Evolutionary conservation across 2,888 invertebrate species (phyloP).

Genomic region (Lasioglossum oenotherae): DNA sequence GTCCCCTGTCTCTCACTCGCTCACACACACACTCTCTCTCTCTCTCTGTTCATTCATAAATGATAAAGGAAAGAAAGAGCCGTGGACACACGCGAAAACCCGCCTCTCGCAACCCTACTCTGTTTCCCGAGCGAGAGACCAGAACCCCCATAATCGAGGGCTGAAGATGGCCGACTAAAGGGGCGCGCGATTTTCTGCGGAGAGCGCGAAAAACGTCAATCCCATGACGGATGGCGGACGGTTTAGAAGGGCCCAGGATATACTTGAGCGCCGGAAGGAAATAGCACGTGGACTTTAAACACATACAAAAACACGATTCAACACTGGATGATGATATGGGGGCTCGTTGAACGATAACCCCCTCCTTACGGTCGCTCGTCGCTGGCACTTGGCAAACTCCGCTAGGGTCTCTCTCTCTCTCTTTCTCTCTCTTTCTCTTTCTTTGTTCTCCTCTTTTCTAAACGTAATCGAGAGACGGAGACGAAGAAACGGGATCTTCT

Average conservation of each 20-base stretch:
- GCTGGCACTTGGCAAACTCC: conserved; percentile 72
- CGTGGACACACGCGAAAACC: background rate
- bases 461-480: conserved; percentile 53
- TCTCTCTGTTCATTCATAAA: background rate
- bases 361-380: conserved; percentile 40
- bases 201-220: conserved; percentile 63
- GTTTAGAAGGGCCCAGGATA: conserved; percentile 35
- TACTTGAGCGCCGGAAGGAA: conserved; percentile 6
- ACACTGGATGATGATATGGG: background rate
- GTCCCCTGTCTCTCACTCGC: too few relatives aligned
- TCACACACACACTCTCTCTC: background rate
- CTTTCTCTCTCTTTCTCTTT: background rate
- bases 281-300: too few relatives aligned
- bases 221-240: conserved; percentile 76
- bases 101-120: background rate
- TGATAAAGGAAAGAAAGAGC: background rate
- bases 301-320: background rate
- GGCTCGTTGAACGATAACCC: background rate
- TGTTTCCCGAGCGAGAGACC: background rate
- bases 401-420: conserved; percentile 54
- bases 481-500: conserved; percentile 19
- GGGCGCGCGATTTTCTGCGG: conserved; percentile 27
- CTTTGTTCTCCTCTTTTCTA: conserved; percentile 41
- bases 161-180: background rate
- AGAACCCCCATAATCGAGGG: background rate